phyloP scores from a whole-genome alignment of 92 coral and sea anemone genomes.

The Diadumene lineata region DNA sequence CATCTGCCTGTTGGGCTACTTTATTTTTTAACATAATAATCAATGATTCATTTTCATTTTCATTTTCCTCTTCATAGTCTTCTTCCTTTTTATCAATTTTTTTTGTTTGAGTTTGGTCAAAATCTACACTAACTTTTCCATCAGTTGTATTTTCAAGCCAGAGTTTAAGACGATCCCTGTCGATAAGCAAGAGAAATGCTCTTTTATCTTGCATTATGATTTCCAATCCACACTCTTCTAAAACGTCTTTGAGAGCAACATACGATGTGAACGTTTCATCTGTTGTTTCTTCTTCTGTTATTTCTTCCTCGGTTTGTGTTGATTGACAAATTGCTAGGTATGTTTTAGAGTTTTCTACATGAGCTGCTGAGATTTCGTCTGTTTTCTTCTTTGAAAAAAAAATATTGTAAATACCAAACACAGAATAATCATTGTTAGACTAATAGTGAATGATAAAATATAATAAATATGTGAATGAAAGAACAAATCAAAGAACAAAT shows the following conservation, averaged over 20 bases:
- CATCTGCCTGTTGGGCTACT: constrained; percentile 55
- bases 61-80: neutral
- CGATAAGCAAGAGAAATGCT: constrained; percentile 31
- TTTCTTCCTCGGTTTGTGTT: constrained; percentile 24
- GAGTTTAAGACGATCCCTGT: constrained; percentile 56
- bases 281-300: constrained; percentile 15
- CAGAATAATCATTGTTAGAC: too few species aligned
- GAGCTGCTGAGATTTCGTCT: neutral
- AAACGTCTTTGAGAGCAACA: constrained; percentile 1
- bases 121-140: constrained; percentile 39
- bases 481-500: too few species aligned
- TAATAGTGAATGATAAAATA: too few species aligned
- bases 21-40: constrained; percentile 46
- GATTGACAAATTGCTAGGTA: neutral
- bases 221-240: constrained; percentile 50
- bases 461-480: too few species aligned
- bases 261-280: neutral
- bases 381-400: too few species aligned
- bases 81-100: constrained; percentile 19
- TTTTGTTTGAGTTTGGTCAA: constrained; percentile 26
- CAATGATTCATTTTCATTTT: constrained; percentile 25
- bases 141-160: constrained; percentile 59
- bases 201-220: constrained; percentile 32
- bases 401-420: too few species aligned
- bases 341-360: constrained; percentile 5